Base-by-base conservation (phyloP, 2,113 vertebrate species). In the Dicentrarchus labrax region DNA sequence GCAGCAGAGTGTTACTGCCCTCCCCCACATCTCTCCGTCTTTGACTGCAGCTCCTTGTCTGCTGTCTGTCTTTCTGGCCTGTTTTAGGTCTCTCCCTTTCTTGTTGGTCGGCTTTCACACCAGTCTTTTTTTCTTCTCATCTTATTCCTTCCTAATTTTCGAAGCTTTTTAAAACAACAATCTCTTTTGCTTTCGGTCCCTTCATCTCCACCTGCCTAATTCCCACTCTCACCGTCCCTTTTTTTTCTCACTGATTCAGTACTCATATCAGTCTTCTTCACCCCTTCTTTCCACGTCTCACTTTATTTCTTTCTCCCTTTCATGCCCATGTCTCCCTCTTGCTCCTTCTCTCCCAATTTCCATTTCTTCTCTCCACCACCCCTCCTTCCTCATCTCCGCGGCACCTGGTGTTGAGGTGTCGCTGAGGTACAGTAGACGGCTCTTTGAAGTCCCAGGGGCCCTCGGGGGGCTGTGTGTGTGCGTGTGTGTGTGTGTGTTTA, bases 371-470 rank as follows among this genome's bases (percentile, higher is more conserved):
- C 57, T 56, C 59, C 70, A 5, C 78, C 73, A 9, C 11, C 80
- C 56, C 70, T 69, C 72, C 70, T 64, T 56, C 85, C 82, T 76
- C 76, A 72, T 79, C 56, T 80, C 80, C 62, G 45, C 60, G 64
- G 79, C 91, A 90, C 87, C 90, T 91, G 87, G 87, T 85, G 82
- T 81, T 84, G 90, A 94, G 94, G 94, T 95, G 94, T 93, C 21
- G 45, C 89, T 84, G 89, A 89, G 84, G 84, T 92, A 90, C 89
- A 88, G 90, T 89, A 84, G 85, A 84, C 73, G 60, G 47, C 87
- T 91, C 89, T 95, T 96, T 96, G 94, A 95, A 93, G 90, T 95
- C 88, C 82, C 66, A 10, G 68, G 82, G 85, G 85, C 75, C 84
- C 76, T 81, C 6, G 1, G 77, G 78, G 77, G 47, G 50, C 74